Conservation (phyloP, 2,797 vertebrate species). For the Hydrocynus forskahlii region DNA sequence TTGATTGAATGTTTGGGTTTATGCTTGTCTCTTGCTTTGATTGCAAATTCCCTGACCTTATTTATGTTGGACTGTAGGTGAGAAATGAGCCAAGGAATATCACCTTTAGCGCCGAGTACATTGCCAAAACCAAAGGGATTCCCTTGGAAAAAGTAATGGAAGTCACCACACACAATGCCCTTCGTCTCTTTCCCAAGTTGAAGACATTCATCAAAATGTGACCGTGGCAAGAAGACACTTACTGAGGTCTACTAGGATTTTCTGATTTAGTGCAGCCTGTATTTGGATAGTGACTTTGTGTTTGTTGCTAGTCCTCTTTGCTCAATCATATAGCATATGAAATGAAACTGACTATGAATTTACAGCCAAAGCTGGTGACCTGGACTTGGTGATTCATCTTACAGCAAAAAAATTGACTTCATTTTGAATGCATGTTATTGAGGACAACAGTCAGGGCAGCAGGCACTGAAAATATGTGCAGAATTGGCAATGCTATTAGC, state of each 20-base stretch:
- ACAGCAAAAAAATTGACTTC: background rate
- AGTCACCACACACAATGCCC: conserved; percentile 87
- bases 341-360: conserved; percentile 1
- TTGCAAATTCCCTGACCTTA: background rate
- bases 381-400: background rate
- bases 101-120: conserved; percentile 85
- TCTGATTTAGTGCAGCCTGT: background rate
- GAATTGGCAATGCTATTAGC: background rate
- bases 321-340: background rate
- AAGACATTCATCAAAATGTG: conserved; percentile 69
- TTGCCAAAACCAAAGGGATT: conserved; percentile 90
- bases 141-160: conserved; percentile 86
- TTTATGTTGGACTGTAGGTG: conserved; percentile 75
- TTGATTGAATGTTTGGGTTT: background rate
- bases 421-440: background rate
- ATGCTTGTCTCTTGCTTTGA: background rate
- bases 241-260: background rate
- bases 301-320: background rate
- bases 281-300: background rate
- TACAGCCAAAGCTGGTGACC: background rate
- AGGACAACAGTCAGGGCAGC: background rate
- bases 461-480: background rate
- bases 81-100: conserved; percentile 95
- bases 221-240: conserved; percentile 19
- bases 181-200: conserved; percentile 89